phyloP scores from a whole-genome alignment of 2,888 invertebrate species.

The Rhamphomyia laevipes region DNA sequence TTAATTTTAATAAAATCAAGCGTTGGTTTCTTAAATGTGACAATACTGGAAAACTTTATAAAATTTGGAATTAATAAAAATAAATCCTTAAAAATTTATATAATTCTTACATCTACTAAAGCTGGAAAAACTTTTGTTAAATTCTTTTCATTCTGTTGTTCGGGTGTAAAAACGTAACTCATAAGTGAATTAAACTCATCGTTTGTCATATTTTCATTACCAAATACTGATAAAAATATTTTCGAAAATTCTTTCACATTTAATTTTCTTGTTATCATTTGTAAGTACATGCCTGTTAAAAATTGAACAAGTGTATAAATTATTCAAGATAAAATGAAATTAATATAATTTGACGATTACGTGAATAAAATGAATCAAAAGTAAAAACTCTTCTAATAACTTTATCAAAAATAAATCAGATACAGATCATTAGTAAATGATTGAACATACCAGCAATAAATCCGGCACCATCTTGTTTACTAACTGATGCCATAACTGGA shows the following conservation, averaged over 20 bases:
- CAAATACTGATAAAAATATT: constrained; percentile 17
- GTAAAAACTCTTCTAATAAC: no score
- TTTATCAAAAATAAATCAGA: no score
- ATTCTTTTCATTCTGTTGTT: constrained; percentile 30
- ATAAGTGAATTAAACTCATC: constrained; percentile 28
- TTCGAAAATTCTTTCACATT: no score
- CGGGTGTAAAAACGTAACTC: constrained; percentile 32
- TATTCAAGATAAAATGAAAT: no score
- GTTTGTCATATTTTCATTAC: constrained; percentile 16
- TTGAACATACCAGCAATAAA: constrained; percentile 31
- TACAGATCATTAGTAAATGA: no score
- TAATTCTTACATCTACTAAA: constrained; percentile 39
- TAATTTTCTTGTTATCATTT: no score
- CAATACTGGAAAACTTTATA: constrained; percentile 20
- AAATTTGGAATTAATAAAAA: neutral
- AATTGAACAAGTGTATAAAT: no score
- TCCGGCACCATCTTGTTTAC: constrained; percentile 40
- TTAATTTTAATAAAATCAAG: constrained; percentile 31
- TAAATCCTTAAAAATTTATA: neutral
- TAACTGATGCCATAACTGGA: constrained; percentile 38
- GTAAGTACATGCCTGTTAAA: no score
- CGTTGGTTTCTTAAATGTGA: constrained; percentile 36
- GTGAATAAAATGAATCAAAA: no score
- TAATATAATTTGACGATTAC: no score
- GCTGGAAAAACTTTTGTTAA: constrained; percentile 38